Base-by-base conservation (phyloP, 2,113 vertebrate genomes). In the Tachycineta bicolor region DNA sequence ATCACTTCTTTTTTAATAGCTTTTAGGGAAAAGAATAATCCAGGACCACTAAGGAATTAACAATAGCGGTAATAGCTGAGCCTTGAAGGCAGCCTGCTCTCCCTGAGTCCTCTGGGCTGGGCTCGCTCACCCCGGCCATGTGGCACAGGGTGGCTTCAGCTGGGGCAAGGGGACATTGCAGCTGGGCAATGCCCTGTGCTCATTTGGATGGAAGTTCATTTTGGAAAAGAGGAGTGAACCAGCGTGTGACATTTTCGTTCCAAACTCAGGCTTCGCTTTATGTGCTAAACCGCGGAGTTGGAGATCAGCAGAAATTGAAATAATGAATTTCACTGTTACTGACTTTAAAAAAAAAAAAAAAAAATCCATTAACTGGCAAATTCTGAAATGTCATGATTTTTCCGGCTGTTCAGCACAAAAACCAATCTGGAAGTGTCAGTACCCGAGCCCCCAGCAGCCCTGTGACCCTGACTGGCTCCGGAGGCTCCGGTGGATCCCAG, bases 301-400 rank as follows among this genome's bases (percentile, higher is more conserved):
- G 81, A 78, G 74, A 91, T 55, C 73, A 84, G 56, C 78, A 87
- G 69, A 81, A 68, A 67, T 5, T 5, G 33, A 85, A 94, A 79
- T 47, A 67, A 91, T 44, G 47, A 78, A 68, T 91, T 89, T 79
- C 84, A 73, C 82, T 85, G 78, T 87, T 91, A 79, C 28, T 0
- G 6, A 84, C 90, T 70, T 80, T 22, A 43, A 75, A 47, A 25
- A 37, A 37, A 37, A 37, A 37, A 37, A 83, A 68, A 53, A 56
- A 65, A 79, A 67, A 62, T 43, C 62, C 34, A 49, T 83, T 94
- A 76, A 87, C 79, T 79, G 82, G 65, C 78, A 85, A 71, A 90
- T 90, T 93, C 43, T 44, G 50, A 95, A 96, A 93, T 90, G 92
- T 76, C 74, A 68, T 33, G 46, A 49, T 87, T 91, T 94, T 85